Base-by-base conservation (phyloP, 2,797 vertebrate species). In the Bradypodion ventrale region DNA sequence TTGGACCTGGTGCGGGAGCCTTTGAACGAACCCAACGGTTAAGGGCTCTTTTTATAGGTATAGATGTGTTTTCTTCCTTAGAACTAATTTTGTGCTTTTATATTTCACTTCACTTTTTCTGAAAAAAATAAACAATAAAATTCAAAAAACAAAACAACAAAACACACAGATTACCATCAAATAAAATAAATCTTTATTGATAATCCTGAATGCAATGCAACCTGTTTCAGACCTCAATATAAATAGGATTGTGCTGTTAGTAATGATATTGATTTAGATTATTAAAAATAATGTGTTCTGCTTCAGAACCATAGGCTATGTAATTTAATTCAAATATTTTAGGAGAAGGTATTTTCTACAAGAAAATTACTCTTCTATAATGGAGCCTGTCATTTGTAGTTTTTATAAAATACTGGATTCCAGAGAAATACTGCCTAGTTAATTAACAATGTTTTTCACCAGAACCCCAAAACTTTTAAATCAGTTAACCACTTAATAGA, bases 131-230 rank as follows among this genome's bases (percentile, higher is more conserved):
- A n/a, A n/a, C n/a, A n/a, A n/a, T n/a, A n/a, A n/a, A n/a, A n/a
- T n/a, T n/a, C n/a, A n/a, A n/a, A n/a, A n/a, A 49, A 49, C 7
- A 49, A 49, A 4, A 49, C n/a, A n/a, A n/a, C n/a, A n/a, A n/a
- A 49, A 49, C 46, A 49, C 46, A 49, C 46, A 49, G 46, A 49
- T 1, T 49, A 49, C 7, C 46, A 49, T 49, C 46, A 49, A 49
- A 49, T 49, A 7, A 49, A 49, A 49, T 49, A 49, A 49, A 12
- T 49, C 7, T 49, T 49, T 49, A 49, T 49, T 49, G 46, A 8
- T 23, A 80, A 29, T 3, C 0, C 0, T 59, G 7, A 46, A 12
- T 27, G 44, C 27, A 21, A 27, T 25, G 68, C 21, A 52, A 68
- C 46, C 35, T 65, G 8, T 49, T 68, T 66, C 77, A 49, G 6